Conservation (phyloP, 1,140 invertebrate species). For the Chrysoperla carnea region DNA sequence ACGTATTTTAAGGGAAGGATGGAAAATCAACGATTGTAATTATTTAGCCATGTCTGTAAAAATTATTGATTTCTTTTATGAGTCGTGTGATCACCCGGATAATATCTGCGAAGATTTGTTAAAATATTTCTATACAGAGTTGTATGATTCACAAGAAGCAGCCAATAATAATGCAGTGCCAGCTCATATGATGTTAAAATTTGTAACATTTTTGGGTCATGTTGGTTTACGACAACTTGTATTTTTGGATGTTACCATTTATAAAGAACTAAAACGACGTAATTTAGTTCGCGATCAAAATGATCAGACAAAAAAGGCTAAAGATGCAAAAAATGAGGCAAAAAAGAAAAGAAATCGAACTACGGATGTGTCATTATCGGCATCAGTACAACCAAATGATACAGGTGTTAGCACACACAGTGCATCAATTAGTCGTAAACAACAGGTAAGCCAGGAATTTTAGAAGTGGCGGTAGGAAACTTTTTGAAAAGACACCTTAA, state of each 20-base stretch:
- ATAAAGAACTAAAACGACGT: slow-evolving; percentile 50
- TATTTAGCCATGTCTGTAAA: too few species aligned
- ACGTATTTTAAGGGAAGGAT: too few species aligned
- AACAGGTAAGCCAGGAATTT: too few species aligned
- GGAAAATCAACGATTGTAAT: too few species aligned
- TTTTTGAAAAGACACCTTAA: too few species aligned
- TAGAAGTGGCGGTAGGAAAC: too few species aligned
- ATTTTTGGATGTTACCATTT: slow-evolving; percentile 57
- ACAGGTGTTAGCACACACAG: too few species aligned
- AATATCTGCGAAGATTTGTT: background rate
- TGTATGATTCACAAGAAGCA: background rate
- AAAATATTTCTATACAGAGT: background rate
- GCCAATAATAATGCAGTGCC: slow-evolving; percentile 1
- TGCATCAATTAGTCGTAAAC: too few species aligned
- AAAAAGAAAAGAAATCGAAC: slow-evolving; percentile 9
- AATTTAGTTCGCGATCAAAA: slow-evolving; percentile 14
- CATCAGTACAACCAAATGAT: too few species aligned
- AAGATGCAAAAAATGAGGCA: slow-evolving; percentile 17
- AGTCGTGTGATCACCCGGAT: background rate
- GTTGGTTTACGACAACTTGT: slow-evolving; percentile 57
- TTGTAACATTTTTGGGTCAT: slow-evolving; percentile 52
- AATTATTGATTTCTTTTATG: too few species aligned
- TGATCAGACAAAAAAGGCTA: slow-evolving; percentile 18
- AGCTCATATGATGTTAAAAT: slow-evolving; percentile 31
- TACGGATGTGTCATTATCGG: too few species aligned